phyloP scores from a whole-genome alignment of 2,888 invertebrate species.

The Volucella bombylans region DNA sequence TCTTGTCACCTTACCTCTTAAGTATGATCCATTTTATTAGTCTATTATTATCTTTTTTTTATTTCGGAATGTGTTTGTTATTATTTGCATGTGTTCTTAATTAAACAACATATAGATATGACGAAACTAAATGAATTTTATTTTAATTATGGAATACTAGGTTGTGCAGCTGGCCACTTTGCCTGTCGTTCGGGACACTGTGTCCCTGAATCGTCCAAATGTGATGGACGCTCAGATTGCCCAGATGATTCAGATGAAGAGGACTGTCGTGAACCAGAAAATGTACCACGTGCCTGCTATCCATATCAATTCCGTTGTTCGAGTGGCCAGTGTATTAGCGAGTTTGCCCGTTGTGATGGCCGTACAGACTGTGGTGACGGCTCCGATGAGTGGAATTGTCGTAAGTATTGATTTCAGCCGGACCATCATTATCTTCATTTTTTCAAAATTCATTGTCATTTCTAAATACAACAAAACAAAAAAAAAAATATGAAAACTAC shows the following conservation, averaged over 20 bases:
- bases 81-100: constrained; percentile 27
- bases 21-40: neutral
- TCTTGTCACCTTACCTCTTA: constrained; percentile 19
- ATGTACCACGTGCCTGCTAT: constrained; percentile 76
- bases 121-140: constrained; percentile 10
- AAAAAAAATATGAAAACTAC: neutral
- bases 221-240: constrained; percentile 87
- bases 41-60: neutral
- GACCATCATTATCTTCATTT: neutral
- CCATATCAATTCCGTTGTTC: constrained; percentile 81
- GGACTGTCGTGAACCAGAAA: constrained; percentile 82
- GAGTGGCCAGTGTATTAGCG: constrained; percentile 80
- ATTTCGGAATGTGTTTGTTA: constrained; percentile 29
- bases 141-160: constrained; percentile 79
- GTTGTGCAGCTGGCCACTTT: constrained; percentile 86
- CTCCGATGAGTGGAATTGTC: constrained; percentile 85
- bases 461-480: neutral
- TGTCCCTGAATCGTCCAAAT: constrained; percentile 85
- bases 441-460: constrained; percentile 12
- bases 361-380: constrained; percentile 84
- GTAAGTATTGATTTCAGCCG: constrained; percentile 78
- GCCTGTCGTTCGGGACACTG: constrained; percentile 88
- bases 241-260: constrained; percentile 87
- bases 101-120: neutral
- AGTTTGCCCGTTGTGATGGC: constrained; percentile 83